Evolutionary conservation across 2,113 vertebrate genomes (phyloP), one percentile per base, ranked within the genome.

Genomic region (Channa maculata): DNA sequence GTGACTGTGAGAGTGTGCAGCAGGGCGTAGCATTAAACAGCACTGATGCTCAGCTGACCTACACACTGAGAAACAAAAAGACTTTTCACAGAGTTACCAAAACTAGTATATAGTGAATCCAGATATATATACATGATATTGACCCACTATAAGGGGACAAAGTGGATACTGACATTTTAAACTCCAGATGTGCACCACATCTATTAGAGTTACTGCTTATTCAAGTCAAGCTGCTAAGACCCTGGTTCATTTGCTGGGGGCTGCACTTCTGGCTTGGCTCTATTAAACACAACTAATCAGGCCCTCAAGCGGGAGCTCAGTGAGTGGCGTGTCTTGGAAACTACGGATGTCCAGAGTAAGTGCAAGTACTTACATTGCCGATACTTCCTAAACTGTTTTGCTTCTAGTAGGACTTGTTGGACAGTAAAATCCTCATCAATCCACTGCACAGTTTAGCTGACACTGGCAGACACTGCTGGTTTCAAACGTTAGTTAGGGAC

Each of bases 1-100:
- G 82, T 64, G 74, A 65, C 49, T 60, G 37, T 39, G 64, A 69
- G 53, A 70, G 52, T 36, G 65, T 70, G 79, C 60, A 75, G 34
- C 13, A 60, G 24, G 37, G 59, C 41, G 34, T 5, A 73, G 70
- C 51, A 13, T 65, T 70, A 73, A 55, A 65, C 24, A 70, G 52
- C 46, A 73, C 52, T 50, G 14, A 36, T 45, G 69, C 71, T 65
- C 69, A 37, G 59, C 63, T 71, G 59, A 65, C 52, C 33, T 36
- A 68, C 65, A 45, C 36, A 65, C 57, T 50, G 24, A 59, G n/a
- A 72, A 52, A 78, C 9, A 78, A 34, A 77, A 33, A 57, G 37
- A 58, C 38, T 13, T 43, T 43, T 37, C 37, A 45, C 62, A 52
- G n/a, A 63, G 54, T 7, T 33, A 24, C 15, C 13, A 38, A 36